Percentiles rank a stretch among this genome's conserved stretches.
Conservation (phyloP, 2,113 vertebrate species). For the Puffinus mauretanicus region DNA sequence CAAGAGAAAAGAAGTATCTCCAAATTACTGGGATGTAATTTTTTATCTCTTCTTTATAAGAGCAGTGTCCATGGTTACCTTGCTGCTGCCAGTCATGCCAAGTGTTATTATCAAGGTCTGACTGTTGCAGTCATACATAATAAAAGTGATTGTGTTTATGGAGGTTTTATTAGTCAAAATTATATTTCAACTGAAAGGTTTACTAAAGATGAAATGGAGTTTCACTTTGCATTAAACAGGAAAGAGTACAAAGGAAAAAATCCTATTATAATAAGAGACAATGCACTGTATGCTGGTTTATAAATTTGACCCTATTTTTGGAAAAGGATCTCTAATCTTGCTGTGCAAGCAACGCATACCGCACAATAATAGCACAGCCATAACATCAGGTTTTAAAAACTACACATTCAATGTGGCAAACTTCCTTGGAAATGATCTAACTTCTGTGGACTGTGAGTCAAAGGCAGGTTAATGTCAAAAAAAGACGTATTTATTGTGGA, state of each 20-base stretch:
- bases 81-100: neutral
- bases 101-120: neutral
- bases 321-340: neutral
- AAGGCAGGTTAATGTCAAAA: neutral
- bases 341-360: neutral
- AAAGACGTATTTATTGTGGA: neutral
- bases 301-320: constrained; percentile 10
- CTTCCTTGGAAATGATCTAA: neutral
- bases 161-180: neutral
- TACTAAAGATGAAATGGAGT: neutral
- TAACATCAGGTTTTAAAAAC: neutral
- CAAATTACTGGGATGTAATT: neutral
- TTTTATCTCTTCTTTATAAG: neutral
- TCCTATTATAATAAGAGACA: neutral
- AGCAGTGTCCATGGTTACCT: neutral
- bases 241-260: neutral
- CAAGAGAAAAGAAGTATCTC: neutral
- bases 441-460: neutral
- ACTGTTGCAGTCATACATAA: neutral
- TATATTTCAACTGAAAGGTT: neutral
- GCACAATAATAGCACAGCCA: neutral
- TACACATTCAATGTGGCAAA: neutral
- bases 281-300: neutral
- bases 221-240: neutral
- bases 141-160: neutral